Conservation (phyloP, 2,888 invertebrate species). For the Melanchra persicariae region DNA sequence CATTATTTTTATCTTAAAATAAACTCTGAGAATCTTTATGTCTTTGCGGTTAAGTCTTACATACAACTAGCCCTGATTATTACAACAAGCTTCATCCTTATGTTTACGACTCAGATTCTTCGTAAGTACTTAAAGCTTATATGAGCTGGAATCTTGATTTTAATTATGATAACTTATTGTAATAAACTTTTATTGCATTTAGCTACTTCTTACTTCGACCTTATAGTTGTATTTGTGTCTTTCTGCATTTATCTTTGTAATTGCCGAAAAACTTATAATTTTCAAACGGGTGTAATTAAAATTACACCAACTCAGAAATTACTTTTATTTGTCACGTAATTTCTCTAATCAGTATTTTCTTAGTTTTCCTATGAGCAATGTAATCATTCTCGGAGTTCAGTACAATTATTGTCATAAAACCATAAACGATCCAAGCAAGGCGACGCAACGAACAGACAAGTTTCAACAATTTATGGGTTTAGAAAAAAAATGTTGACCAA, state of each 20-base stretch:
- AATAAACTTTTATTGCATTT: neutral
- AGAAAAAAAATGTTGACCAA: conserved; percentile 63
- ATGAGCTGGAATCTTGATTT: neutral
- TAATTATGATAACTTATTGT: neutral
- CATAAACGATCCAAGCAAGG: conserved; percentile 57
- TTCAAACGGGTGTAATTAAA: too few relatives aligned
- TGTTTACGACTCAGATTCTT: conserved; percentile 19
- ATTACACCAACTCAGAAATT: neutral
- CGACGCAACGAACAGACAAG: conserved; percentile 64
- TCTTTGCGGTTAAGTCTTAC: neutral
- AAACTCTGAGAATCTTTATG: too few relatives aligned
- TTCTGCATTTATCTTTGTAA: neutral
- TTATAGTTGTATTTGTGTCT: neutral
- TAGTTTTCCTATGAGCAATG: neutral
- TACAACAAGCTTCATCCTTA: conserved; percentile 1
- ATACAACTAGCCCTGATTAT: conserved; percentile 7
- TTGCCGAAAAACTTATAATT: neutral
- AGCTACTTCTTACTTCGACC: too few relatives aligned
- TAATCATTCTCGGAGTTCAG: conserved; percentile 24
- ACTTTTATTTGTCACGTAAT: too few relatives aligned
- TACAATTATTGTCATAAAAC: conserved; percentile 54
- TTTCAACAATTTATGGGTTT: conserved; percentile 67
- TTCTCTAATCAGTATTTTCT: too few relatives aligned
- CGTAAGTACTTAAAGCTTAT: neutral
- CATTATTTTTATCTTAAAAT: too few relatives aligned